Evolutionary conservation across 92 coral and sea anemone species (phyloP).

Genomic region (Epizoanthus stellaris): DNA sequence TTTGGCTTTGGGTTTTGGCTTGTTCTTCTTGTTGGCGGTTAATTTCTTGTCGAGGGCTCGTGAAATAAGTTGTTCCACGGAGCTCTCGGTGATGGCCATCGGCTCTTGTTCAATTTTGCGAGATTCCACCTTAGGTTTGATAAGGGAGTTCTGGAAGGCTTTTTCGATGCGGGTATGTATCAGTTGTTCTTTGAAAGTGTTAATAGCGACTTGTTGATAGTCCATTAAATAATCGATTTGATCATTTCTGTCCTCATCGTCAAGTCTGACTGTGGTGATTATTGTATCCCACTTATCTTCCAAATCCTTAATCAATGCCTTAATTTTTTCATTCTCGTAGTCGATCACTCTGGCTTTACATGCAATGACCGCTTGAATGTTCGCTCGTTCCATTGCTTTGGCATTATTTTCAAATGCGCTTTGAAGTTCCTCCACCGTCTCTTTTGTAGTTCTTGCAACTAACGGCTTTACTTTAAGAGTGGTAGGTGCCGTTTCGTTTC

Average conservation of each 20-base stretch:
- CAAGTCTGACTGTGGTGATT: not conserved
- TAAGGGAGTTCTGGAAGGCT: not conserved
- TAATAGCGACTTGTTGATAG: constrained; percentile 13
- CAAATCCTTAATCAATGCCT: not conserved
- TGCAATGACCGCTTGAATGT: not conserved
- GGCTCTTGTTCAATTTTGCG: not conserved
- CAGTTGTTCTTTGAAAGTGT: not conserved
- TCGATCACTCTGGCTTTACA: not conserved
- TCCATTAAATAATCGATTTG: not conserved
- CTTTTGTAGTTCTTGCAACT: constrained; percentile 5
- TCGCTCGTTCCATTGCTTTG: not conserved
- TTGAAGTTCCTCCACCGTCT: constrained; percentile 13
- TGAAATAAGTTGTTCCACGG: not conserved
- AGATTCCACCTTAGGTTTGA: not conserved
- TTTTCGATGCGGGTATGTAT: not conserved
- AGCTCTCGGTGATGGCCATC: not conserved
- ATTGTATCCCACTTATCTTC: not conserved
- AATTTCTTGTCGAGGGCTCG: not conserved
- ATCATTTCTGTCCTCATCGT: not conserved
- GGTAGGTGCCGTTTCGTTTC: constrained; percentile 13
- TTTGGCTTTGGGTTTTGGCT: not conserved
- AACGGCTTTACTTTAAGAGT: constrained; percentile 6
- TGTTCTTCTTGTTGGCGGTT: not conserved
- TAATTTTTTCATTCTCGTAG: not conserved
- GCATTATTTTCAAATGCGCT: constrained; percentile 7